Evolutionary conservation across 2,888 invertebrate species (phyloP), one percentile per base, ranked within the genome.

Genomic region (Lasioglossum villosulum): DNA sequence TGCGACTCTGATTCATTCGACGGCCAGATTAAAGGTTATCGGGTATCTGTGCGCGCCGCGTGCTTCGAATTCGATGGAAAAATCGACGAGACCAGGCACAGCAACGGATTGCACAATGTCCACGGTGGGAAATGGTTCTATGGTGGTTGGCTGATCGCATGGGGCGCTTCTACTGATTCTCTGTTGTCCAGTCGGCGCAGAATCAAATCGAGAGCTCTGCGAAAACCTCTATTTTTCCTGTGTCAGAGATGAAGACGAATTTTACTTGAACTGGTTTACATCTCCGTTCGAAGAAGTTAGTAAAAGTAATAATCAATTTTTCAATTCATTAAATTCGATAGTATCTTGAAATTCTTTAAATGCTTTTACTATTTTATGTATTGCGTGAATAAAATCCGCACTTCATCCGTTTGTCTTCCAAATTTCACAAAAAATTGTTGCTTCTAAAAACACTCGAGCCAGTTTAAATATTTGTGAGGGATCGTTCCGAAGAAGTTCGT

Each of bases 1-100:
- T 75, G 75, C 81, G 76, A 59, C 75, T 78, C 39, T 73, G 86
- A 80, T 80, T 85, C 85, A 74, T 84, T 84, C 68, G 76, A 74
- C 52, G 72, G 68, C 16, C 48, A 45, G 84, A 85, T 84, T 79
- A 84, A 84, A 79, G 83, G 84, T 85, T 83, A 83, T 85, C 84
- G 75, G 30, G 48, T 78, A 72, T 75, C 83, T 75, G 71, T 68
- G 68, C 68, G 34, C 30, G 56, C 48, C 45, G 52, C 52, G 34
- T 45, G 84, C 34, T 48, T 82, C 42, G 34, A 63, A 82, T 84
- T 68, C 45, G 23, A 1, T 39, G 42, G 6, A 78, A 78, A 83
- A 82, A 74, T 82, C 23, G 34, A 27, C 66, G 59, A 71, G 52
- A n/a, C 27, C 16, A 23, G 66, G 45, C 27, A 4, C 27, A 59